Conservation (phyloP, 2,113 vertebrate species). For the Prunella fulvescens region DNA sequence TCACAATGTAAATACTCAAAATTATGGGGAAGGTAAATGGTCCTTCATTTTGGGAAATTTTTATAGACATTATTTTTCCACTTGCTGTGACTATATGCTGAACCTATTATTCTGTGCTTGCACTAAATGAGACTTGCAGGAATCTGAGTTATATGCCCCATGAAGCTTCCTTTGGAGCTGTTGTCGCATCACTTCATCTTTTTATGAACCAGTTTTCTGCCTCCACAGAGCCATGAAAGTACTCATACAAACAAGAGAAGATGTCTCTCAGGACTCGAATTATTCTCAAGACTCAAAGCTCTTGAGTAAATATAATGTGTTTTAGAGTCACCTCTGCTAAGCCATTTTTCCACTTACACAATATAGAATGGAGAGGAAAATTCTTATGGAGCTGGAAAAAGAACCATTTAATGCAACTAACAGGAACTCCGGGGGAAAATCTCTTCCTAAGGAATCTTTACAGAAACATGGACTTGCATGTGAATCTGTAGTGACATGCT, state of each 20-base stretch:
- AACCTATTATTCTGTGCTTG: neutral
- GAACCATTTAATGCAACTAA: neutral
- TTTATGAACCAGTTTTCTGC: neutral
- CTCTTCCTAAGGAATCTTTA: neutral
- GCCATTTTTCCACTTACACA: neutral
- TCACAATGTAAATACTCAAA: neutral
- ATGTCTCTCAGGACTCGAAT: neutral
- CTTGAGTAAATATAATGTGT: neutral
- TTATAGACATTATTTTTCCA: neutral
- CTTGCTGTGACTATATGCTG: neutral
- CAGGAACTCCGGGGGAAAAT: neutral
- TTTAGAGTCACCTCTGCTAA: neutral
- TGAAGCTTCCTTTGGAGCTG: neutral
- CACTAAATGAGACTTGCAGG: neutral
- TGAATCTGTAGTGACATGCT: neutral
- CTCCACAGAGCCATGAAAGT: neutral
- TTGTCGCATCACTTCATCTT: neutral
- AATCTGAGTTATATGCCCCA: neutral
- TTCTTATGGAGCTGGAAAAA: neutral
- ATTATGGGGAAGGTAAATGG: neutral
- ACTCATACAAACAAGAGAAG: neutral
- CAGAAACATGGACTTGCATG: neutral
- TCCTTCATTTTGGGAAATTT: neutral
- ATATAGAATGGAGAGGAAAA: neutral
- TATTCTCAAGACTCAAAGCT: slow-evolving; percentile 3